phyloP scores from a whole-genome alignment of 2,888 invertebrate species.

The Lasius platythorax region DNA sequence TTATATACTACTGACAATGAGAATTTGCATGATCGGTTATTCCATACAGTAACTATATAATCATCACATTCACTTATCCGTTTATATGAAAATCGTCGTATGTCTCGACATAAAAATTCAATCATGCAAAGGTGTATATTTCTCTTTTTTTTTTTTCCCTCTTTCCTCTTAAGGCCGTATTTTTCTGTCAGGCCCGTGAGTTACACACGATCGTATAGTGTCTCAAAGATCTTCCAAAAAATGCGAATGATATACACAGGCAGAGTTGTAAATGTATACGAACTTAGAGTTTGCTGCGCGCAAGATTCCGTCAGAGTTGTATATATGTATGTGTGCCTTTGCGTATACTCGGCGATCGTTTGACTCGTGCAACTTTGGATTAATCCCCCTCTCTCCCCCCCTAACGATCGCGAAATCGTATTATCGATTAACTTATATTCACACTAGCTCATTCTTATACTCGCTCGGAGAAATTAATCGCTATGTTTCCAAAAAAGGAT shows the following conservation, averaged over 20 bases:
- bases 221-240: slow-evolving; percentile 30
- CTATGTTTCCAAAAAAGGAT: slow-evolving; percentile 52
- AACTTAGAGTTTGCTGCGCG: slow-evolving; percentile 33
- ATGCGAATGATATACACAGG: slow-evolving; percentile 12
- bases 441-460: slow-evolving; percentile 61
- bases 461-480: slow-evolving; percentile 49
- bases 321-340: slow-evolving; percentile 8
- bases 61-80: slow-evolving; percentile 72
- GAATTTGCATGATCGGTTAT: slow-evolving; percentile 30
- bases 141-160: neutral
- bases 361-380: slow-evolving; percentile 43
- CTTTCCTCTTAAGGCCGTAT: slow-evolving; percentile 36
- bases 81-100: slow-evolving; percentile 60
- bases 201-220: slow-evolving; percentile 16
- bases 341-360: slow-evolving; percentile 18
- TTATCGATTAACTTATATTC: slow-evolving; percentile 62
- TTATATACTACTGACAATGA: slow-evolving; percentile 41
- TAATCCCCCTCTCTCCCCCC: neutral
- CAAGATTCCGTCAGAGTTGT: slow-evolving; percentile 26
- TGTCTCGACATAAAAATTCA: slow-evolving; percentile 64
- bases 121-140: slow-evolving; percentile 72
- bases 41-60: slow-evolving; percentile 64
- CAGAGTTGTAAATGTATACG: slow-evolving; percentile 38
- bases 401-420: slow-evolving; percentile 23
- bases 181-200: slow-evolving; percentile 45